Percentiles rank a stretch among this genome's conserved stretches.
Conservation (phyloP, 2,888 invertebrate species). For the Meloe dianella region DNA sequence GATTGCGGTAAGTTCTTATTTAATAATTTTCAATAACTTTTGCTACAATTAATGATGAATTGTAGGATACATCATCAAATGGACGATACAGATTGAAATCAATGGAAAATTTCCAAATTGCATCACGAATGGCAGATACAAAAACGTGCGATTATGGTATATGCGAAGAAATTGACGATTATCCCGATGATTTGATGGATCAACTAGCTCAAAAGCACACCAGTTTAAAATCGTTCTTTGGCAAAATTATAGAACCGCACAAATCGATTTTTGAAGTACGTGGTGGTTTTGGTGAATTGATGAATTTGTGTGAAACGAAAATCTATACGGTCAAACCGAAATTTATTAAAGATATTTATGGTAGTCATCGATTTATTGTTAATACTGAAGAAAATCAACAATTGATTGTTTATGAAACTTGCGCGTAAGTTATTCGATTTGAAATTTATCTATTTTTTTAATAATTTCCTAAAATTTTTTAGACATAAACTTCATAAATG, state of each 20-base stretch:
- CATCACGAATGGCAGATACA: not conserved
- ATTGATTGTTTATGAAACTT: slow-evolving; percentile 1
- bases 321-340: not conserved
- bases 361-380: not conserved
- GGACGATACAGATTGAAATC: not conserved
- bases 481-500: not conserved
- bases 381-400: slow-evolving; percentile 7
- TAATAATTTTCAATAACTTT: too few relatives aligned
- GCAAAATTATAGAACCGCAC: not conserved
- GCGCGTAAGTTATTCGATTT: not conserved
- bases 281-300: not conserved
- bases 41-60: too few relatives aligned
- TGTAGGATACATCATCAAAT: not conserved
- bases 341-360: not conserved
- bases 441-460: not conserved
- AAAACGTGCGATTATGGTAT: not conserved
- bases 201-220: not conserved
- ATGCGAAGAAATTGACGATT: not conserved
- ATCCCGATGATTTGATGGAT: not conserved
- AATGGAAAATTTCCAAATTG: not conserved
- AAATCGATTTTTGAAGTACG: not conserved
- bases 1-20: not conserved
- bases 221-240: not conserved
- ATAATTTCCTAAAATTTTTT: not conserved
- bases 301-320: not conserved